phyloP scores from a whole-genome alignment of 1,140 invertebrate species.

The Drosophila grimshawi region DNA sequence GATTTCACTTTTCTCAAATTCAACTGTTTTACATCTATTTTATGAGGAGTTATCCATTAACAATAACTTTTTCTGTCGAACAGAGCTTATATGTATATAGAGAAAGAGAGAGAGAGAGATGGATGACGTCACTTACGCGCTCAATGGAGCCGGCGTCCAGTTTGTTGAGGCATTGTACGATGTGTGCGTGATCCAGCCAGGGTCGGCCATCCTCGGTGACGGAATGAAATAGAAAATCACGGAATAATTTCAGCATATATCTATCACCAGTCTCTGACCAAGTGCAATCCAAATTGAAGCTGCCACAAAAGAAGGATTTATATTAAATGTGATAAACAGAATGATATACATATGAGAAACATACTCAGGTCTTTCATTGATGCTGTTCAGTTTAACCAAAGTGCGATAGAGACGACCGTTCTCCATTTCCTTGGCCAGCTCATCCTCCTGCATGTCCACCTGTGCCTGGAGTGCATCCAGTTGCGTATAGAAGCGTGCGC shows the following conservation, averaged over 20 bases:
- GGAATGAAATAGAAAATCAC: constrained; percentile 98
- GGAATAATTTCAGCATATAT: constrained; percentile 98
- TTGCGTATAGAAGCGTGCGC: constrained; percentile 97
- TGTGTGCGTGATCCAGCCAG: constrained; percentile 98
- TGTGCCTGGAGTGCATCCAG: constrained; percentile 95
- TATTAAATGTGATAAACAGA: background rate
- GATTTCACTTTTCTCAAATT: no score
- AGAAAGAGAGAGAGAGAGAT: no score
- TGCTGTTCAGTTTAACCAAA: constrained; percentile 94
- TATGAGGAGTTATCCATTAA: background rate
- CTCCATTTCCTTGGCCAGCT: constrained; percentile 96
- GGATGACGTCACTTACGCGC: constrained; percentile 88
- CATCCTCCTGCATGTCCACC: constrained; percentile 95
- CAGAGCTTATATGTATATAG: no score
- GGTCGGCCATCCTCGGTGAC: constrained; percentile 96
- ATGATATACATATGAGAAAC: constrained; percentile 1
- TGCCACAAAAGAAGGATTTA: constrained; percentile 67
- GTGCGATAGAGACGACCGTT: constrained; percentile 96
- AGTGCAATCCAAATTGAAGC: constrained; percentile 94
- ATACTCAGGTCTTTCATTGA: constrained; percentile 97
- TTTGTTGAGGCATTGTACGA: constrained; percentile 97
- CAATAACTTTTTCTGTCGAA: no score
- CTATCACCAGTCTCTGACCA: constrained; percentile 99
- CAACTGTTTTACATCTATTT: no score
- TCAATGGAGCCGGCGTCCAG: constrained; percentile 94